Base-by-base conservation (phyloP, 2,113 vertebrate genomes). In the Percopsis transmontana region DNA sequence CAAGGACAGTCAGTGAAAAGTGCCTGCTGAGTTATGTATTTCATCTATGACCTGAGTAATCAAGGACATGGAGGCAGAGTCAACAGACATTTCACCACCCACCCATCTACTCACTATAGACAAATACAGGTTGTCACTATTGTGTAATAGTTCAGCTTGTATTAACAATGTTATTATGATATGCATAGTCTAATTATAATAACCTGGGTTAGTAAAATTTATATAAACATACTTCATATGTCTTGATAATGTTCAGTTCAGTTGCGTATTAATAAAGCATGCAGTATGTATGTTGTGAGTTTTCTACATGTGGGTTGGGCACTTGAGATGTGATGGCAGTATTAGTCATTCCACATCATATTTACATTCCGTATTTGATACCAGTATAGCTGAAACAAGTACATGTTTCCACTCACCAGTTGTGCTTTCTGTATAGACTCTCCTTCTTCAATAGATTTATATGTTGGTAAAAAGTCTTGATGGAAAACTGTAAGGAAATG, bases 381-480 rank as follows among this genome's bases (percentile, higher is more conserved):
- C 15, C 15, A 9, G 1, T n/a, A 50, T 10, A 62, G 16, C 5
- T 11, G 53, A 27, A 56, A 5, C 12, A 10, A 41, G n/a, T 20
- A 21, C 12, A 14, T 12, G 18, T 12, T 24, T 19, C 16, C n/a
- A 89, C 90, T 88, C 72, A 92, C 91, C 89, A 60, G 63, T 19
- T 64, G 48, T 24, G 74, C 51, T 80, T 81, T 89, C 16, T 18
- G 0, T 11, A 83, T 6, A 0, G 2, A 38, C 6, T 50, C 5
- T 50, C 77, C 85, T 76, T 86, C 83, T 52, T 19, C 20, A 51
- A 88, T 85, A 18, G 66, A 64, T 2, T 80, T 73, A 76, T 84
- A 91, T 0, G 84, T 91, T 40, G 89, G 90, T 70, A 91, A 68
- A 72, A 89, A 85, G 79, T 91, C 87, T 62, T 91, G 39, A 0